These are phyloP conservation scores for Phyllotreta cruciferae DNA, from an alignment of 2,888 invertebrate genomes.

Conservation along the genomic window DNA sequence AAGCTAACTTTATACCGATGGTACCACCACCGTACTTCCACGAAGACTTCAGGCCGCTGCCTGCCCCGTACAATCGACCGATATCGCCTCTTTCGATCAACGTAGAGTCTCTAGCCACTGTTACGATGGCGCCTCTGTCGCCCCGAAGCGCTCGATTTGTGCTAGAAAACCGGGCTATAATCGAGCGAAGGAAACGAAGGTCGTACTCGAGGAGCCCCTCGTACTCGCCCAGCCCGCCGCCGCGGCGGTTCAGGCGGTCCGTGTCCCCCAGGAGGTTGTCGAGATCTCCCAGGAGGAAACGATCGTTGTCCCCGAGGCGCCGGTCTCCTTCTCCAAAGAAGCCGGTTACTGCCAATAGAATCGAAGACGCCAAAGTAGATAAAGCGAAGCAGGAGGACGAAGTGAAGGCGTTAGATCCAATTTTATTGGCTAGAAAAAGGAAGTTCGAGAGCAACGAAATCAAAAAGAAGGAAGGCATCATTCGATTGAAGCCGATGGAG, in stretches of 20 bases:
- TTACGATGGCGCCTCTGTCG: conserved; percentile 56
- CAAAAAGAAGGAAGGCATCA: conserved; percentile 61
- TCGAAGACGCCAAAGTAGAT: conserved; percentile 36
- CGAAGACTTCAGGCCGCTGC: conserved; percentile 27
- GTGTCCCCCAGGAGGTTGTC: conserved; percentile 41
- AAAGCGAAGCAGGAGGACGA: conserved; percentile 36
- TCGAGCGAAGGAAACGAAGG: conserved; percentile 57
- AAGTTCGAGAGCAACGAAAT: conserved; percentile 64
- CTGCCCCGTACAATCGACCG: conserved; percentile 48
- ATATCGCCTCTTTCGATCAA: conserved; percentile 55
- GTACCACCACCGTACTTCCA: too few relatives aligned
- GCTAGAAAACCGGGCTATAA: conserved; percentile 58
- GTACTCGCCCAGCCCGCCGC: conserved; percentile 45
- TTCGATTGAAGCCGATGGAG: conserved; percentile 57
- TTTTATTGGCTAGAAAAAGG: conserved; percentile 63
- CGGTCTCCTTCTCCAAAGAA: conserved; percentile 41
- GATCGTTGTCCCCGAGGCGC: conserved; percentile 38
- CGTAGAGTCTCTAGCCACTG: conserved; percentile 49
- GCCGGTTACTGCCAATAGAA: conserved; percentile 1
- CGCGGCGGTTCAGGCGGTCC: conserved; percentile 49
- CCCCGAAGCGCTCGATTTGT: conserved; percentile 60
- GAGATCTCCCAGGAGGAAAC: conserved; percentile 41
- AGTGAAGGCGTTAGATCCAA: conserved; percentile 55
- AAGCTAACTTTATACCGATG: not conserved
- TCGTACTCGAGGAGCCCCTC: conserved; percentile 59